Evolutionary conservation across 2,888 invertebrate genomes (phyloP).

Genomic region (Pseudanteris insignis): DNA sequence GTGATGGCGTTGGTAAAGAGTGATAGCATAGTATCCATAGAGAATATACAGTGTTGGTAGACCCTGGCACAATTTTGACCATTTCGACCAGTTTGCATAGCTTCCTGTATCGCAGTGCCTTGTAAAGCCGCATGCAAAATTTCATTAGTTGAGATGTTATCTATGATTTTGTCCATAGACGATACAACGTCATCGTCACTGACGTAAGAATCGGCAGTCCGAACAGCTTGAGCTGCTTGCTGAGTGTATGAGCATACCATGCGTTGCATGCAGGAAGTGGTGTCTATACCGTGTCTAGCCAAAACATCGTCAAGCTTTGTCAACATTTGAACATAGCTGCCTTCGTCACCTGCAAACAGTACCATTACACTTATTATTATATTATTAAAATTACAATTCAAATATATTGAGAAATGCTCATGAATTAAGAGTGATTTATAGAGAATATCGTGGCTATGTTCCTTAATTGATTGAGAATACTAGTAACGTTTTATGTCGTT

Average conservation of each 20-base stretch:
- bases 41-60: slow-evolving; percentile 68
- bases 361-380: background rate
- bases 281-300: slow-evolving; percentile 71
- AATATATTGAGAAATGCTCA: background rate
- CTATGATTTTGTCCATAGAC: slow-evolving; percentile 57
- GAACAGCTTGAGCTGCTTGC: slow-evolving; percentile 68
- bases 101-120: slow-evolving; percentile 69
- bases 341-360: slow-evolving; percentile 71
- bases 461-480: too few relatives aligned
- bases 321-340: slow-evolving; percentile 73
- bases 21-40: slow-evolving; percentile 61
- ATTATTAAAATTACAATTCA: background rate
- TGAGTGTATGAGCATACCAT: slow-evolving; percentile 76
- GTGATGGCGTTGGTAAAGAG: slow-evolving; percentile 56
- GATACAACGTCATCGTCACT: slow-evolving; percentile 51
- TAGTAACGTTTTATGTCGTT: too few relatives aligned
- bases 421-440: too few relatives aligned
- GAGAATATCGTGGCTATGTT: too few relatives aligned
- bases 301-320: slow-evolving; percentile 69
- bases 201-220: slow-evolving; percentile 46
- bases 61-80: slow-evolving; percentile 64
- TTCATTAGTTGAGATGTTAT: slow-evolving; percentile 58
- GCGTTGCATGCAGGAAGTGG: slow-evolving; percentile 72
- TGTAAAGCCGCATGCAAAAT: slow-evolving; percentile 63
- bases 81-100: slow-evolving; percentile 67